Percentiles rank a stretch among this genome's conserved stretches.
Conservation (phyloP, 2,797 vertebrate genomes). For the Leucoraja ocellata region DNA sequence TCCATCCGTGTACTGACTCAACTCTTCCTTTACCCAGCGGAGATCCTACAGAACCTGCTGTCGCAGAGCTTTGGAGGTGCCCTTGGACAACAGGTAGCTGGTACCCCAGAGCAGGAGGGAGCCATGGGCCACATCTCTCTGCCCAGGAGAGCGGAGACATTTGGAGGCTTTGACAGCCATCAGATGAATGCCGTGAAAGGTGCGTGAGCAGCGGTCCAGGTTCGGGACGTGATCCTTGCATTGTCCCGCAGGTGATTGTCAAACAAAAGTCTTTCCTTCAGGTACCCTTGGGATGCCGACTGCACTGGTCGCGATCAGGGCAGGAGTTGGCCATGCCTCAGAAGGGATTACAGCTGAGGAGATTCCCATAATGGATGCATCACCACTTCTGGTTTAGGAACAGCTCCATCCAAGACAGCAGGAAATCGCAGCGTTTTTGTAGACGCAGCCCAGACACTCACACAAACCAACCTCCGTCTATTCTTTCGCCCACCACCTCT, state of each 20-base stretch:
- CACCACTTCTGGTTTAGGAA: too few relatives aligned
- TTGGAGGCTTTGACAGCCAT: slow-evolving; percentile 92
- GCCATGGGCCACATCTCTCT: slow-evolving; percentile 67
- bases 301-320: background rate
- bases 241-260: background rate
- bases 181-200: slow-evolving; percentile 84
- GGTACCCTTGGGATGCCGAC: background rate
- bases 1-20: background rate
- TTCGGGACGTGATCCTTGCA: background rate
- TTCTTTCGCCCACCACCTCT: too few relatives aligned
- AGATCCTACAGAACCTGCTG: slow-evolving; percentile 78
- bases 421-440: too few relatives aligned
- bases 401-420: too few relatives aligned
- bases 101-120: slow-evolving; percentile 61
- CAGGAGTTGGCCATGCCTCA: background rate
- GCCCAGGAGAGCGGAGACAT: slow-evolving; percentile 88
- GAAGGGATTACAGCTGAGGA: background rate
- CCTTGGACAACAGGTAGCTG: slow-evolving; percentile 55
- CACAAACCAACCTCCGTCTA: too few relatives aligned
- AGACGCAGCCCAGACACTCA: too few relatives aligned
- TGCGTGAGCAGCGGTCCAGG: slow-evolving; percentile 50
- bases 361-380: too few relatives aligned
- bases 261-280: background rate
- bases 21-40: slow-evolving; percentile 65
- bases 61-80: slow-evolving; percentile 72